Percentiles rank a stretch among this genome's conserved stretches.
These are phyloP conservation scores for Pogoniulus pusillus DNA, from an alignment of 2,797 vertebrate species.

Conservation along the genomic window DNA sequence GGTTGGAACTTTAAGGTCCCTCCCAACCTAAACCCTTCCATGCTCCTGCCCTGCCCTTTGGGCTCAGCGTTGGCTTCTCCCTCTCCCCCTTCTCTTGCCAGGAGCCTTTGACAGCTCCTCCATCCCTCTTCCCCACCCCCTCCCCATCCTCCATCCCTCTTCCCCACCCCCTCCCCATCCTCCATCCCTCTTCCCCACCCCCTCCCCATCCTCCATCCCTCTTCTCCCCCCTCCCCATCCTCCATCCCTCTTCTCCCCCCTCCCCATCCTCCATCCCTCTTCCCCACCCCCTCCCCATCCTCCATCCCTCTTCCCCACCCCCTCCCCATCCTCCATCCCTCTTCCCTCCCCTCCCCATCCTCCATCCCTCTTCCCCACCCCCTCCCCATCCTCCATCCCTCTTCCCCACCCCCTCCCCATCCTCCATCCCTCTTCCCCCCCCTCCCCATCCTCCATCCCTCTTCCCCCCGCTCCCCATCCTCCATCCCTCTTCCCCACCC, in stretches of 20 bases:
- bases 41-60: too few relatives aligned
- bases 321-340: not conserved
- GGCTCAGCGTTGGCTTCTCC: rapidly evolving
- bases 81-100: not conserved
- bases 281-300: too few relatives aligned
- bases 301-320: not conserved
- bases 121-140: not conserved
- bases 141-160: not conserved
- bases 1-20: too few relatives aligned
- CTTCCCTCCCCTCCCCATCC: too few relatives aligned
- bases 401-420: too few relatives aligned
- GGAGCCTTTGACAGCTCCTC: not conserved
- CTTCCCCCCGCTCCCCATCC: too few relatives aligned
- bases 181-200: not conserved
- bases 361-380: not conserved
- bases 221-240: too few relatives aligned
- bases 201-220: not conserved
- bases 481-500: not conserved
- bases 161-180: too few relatives aligned
- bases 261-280: not conserved
- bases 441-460: not conserved
- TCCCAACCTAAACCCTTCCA: too few relatives aligned
- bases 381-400: not conserved
- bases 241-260: not conserved
- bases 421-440: not conserved